Evolutionary conservation across 1,140 invertebrate species (phyloP).

Genomic region (Hermetia illucens): DNA sequence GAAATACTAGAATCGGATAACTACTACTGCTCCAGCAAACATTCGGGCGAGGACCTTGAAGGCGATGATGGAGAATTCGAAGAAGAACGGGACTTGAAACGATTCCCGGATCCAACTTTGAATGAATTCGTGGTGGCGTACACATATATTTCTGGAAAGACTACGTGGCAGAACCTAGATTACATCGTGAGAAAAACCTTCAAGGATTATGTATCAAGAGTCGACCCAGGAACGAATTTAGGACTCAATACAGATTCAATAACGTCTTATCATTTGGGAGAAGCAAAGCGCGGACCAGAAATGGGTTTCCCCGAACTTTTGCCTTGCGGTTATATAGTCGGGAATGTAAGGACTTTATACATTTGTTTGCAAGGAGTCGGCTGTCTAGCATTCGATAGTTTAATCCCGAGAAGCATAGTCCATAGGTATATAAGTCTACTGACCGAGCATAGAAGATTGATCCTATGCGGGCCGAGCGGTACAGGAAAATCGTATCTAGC

Average conservation of each 20-base stretch:
- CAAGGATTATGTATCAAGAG: conserved; percentile 84
- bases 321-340: conserved; percentile 86
- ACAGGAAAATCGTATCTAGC: conserved; percentile 96
- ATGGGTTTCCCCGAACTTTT: conserved; percentile 70
- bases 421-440: conserved; percentile 82
- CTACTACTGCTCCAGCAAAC: conserved; percentile 20
- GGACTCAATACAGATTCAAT: conserved; percentile 82
- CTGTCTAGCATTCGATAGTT: conserved; percentile 85
- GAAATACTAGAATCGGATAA: conserved; percentile 42
- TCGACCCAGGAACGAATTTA: conserved; percentile 84
- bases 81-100: conserved; percentile 10
- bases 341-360: conserved; percentile 65
- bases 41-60: conserved; percentile 27
- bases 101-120: conserved; percentile 24
- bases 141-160: conserved; percentile 80
- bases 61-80: conserved; percentile 26
- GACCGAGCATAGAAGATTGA: conserved; percentile 81
- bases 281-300: conserved; percentile 58
- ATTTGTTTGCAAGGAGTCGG: conserved; percentile 80
- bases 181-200: conserved; percentile 80
- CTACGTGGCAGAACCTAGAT: conserved; percentile 89
- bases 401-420: conserved; percentile 92
- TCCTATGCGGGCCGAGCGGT: conserved; percentile 91
- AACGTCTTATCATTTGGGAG: conserved; percentile 82
- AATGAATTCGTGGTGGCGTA: conserved; percentile 68